phyloP scores from a whole-genome alignment of 2,797 vertebrate genomes.

The Phaenicophaeus curvirostris region DNA sequence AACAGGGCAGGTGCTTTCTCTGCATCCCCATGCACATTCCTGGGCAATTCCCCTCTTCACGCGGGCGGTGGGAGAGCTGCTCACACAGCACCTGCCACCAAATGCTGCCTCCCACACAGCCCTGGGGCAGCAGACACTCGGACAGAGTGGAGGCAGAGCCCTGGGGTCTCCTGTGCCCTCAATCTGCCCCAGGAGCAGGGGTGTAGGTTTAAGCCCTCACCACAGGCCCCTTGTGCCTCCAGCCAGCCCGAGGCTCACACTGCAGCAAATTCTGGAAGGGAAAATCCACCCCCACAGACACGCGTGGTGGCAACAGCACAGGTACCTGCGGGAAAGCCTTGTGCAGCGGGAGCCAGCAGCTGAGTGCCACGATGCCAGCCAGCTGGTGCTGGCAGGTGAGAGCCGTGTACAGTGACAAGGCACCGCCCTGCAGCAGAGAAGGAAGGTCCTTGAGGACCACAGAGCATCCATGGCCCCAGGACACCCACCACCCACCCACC shows the following conservation, averaged over 20 bases:
- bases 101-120: background rate
- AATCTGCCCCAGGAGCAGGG: background rate
- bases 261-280: rapidly evolving
- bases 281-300: background rate
- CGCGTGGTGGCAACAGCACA: rapidly evolving
- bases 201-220: background rate
- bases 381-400: constrained; percentile 93
- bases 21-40: rapidly evolving
- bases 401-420: constrained; percentile 94
- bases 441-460: background rate
- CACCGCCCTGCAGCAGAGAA: constrained; percentile 85
- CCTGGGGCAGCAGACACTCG: background rate
- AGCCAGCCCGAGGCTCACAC: background rate
- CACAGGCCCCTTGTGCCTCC: too few relatives aligned
- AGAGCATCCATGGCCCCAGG: background rate
- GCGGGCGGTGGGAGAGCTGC: background rate
- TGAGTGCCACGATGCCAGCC: constrained; percentile 94
- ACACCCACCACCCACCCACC: background rate
- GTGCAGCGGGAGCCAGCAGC: constrained; percentile 97
- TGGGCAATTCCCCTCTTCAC: rapidly evolving
- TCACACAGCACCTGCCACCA: background rate
- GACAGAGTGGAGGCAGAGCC: background rate
- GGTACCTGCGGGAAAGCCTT: constrained; percentile 91
- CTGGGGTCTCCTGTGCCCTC: background rate
- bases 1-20: rapidly evolving